Conservation (phyloP, 2,797 vertebrate species). For the Protosalanx chinensis region DNA sequence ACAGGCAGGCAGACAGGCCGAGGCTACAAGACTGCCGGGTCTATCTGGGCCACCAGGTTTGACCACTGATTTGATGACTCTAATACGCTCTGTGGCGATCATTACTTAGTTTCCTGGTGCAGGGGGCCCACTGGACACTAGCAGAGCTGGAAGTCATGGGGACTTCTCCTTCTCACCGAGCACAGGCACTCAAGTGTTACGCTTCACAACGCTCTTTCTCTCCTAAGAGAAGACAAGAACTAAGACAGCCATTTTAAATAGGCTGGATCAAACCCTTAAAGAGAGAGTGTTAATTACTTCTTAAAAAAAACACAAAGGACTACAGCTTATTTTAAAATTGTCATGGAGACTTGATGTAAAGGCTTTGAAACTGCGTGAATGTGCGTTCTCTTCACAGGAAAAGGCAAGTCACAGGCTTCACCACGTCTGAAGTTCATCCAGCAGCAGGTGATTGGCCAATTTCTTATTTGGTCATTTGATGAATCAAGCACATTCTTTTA, state of each 20-base stretch:
- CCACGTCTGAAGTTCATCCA: constrained; percentile 52
- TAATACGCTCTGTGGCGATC: constrained; percentile 46
- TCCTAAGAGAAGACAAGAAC: constrained; percentile 24
- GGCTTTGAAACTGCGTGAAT: constrained; percentile 13
- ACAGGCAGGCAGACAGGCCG: background rate
- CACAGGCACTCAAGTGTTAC: constrained; percentile 48
- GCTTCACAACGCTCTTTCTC: constrained; percentile 41
- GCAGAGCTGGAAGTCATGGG: constrained; percentile 51
- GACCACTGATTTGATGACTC: constrained; percentile 36
- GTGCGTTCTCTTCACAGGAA: constrained; percentile 46
- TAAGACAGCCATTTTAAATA: constrained; percentile 39
- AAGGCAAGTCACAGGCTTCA: constrained; percentile 31
- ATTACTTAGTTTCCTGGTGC: constrained; percentile 56
- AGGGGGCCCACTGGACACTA: constrained; percentile 62
- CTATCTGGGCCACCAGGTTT: constrained; percentile 3
- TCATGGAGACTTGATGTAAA: background rate
- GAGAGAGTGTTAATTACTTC: constrained; percentile 46
- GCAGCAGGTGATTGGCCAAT: constrained; percentile 53
- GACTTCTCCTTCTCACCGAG: constrained; percentile 62
- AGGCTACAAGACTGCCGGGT: background rate
- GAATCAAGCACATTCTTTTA: too few relatives aligned
- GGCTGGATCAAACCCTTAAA: constrained; percentile 56
- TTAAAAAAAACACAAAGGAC: constrained; percentile 40
- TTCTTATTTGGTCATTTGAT: background rate
- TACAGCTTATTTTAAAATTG: constrained; percentile 28